These are phyloP conservation scores for Drosophila vallismaia DNA, from an alignment of 2,888 invertebrate species.

Conservation along the genomic window DNA sequence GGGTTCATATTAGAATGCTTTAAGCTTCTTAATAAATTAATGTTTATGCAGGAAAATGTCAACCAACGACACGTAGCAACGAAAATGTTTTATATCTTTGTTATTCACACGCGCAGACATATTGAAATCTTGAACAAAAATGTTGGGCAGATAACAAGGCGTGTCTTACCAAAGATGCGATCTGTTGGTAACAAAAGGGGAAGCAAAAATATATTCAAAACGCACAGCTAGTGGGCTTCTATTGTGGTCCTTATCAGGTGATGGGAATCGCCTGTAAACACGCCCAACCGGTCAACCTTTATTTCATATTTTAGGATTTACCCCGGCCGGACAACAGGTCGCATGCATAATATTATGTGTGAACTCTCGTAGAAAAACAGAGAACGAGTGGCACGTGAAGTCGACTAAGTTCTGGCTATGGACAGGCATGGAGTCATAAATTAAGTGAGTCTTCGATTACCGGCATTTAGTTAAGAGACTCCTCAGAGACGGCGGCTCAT, in stretches of 20 bases:
- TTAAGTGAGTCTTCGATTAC: conserved; percentile 54
- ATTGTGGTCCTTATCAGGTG: conserved; percentile 44
- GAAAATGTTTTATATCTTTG: conserved; percentile 25
- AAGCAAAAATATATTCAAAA: conserved; percentile 12
- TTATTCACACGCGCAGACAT: conserved; percentile 55
- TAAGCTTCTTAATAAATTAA: conserved; percentile 2
- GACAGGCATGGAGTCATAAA: conserved; percentile 56
- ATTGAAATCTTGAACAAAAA: conserved; percentile 70
- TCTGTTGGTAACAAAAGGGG: conserved; percentile 16
- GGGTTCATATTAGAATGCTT: neutral
- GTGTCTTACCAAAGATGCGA: conserved; percentile 48
- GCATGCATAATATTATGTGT: conserved; percentile 44
- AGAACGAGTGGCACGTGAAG: conserved; percentile 37
- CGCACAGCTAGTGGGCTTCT: conserved; percentile 15
- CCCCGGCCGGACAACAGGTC: conserved; percentile 51
- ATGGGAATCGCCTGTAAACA: conserved; percentile 34
- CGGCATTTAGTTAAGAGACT: conserved; percentile 61
- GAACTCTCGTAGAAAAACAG: conserved; percentile 35
- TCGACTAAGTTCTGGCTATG: conserved; percentile 52
- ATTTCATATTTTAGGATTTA: conserved; percentile 8
- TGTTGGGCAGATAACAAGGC: conserved; percentile 57
- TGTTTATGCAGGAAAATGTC: conserved; percentile 26
- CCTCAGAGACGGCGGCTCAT: conserved; percentile 48
- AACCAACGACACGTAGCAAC: conserved; percentile 21
- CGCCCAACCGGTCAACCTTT: conserved; percentile 1